Conservation (phyloP, 1,140 invertebrate genomes). For the Amphibalanus amphitrite region DNA sequence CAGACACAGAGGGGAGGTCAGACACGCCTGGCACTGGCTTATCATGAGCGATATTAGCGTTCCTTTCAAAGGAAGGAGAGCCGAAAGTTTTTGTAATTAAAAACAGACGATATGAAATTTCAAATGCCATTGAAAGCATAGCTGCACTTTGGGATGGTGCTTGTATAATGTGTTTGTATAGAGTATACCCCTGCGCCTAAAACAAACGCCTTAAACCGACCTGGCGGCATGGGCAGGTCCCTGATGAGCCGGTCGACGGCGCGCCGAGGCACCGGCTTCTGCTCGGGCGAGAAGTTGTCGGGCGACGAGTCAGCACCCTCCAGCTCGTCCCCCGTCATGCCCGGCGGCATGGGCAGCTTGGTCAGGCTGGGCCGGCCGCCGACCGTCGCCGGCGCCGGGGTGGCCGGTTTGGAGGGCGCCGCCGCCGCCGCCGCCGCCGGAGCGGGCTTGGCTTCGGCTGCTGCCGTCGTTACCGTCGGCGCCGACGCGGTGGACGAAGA, state of each 20-base stretch:
- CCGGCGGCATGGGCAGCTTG: conserved; percentile 23
- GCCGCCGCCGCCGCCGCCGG: conserved; percentile 22
- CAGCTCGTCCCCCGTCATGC: conserved; percentile 50
- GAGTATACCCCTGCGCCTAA: no score
- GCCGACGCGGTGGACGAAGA: conserved; percentile 23
- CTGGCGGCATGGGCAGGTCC: conserved; percentile 75
- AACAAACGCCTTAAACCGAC: no score
- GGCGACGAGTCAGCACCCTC: conserved; percentile 33
- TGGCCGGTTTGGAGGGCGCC: no score
- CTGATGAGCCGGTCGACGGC: conserved; percentile 43
- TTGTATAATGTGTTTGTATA: no score
- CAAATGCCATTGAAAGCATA: no score
- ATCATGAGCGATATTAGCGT: no score
- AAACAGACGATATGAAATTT: no score
- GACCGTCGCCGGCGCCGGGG: background rate
- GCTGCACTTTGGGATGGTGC: no score
- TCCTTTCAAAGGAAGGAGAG: no score
- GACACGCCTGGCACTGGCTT: background rate
- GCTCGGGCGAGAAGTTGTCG: conserved; percentile 15
- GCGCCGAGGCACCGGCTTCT: conserved; percentile 13
- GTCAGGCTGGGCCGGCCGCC: conserved; percentile 29
- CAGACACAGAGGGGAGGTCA: conserved; percentile 9
- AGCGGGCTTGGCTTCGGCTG: conserved; percentile 21
- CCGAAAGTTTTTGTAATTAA: no score
- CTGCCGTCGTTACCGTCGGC: conserved; percentile 21